Percentiles rank a stretch among this genome's conserved stretches.
Conservation (phyloP, 2,797 vertebrate species). For the Characodon lateralis region DNA sequence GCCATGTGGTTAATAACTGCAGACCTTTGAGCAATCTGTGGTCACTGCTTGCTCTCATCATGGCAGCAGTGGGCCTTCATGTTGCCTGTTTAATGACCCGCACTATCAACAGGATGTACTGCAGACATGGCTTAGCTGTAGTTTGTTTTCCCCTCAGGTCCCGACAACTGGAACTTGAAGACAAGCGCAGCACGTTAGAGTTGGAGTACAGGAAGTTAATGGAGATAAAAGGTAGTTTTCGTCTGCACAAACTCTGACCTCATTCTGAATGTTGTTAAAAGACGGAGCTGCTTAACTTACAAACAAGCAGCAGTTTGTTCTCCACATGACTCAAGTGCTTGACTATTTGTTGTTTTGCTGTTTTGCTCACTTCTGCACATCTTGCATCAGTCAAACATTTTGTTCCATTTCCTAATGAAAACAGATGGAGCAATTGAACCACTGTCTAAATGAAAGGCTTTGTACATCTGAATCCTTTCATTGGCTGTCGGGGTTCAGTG, state of each 20-base stretch:
- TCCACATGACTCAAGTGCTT: not conserved
- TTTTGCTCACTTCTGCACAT: not conserved
- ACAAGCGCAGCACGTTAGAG: conserved; percentile 89
- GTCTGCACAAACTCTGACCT: not conserved
- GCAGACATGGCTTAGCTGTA: conserved; percentile 20
- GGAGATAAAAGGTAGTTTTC: conserved; percentile 79
- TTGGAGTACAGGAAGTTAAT: conserved; percentile 86
- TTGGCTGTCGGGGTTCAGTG: too few relatives aligned
- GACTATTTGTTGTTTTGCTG: not conserved
- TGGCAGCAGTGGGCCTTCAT: not conserved
- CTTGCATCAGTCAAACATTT: too few relatives aligned
- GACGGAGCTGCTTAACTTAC: not conserved
- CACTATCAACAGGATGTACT: conserved; percentile 5
- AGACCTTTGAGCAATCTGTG: conserved; percentile 24
- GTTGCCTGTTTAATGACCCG: not conserved
- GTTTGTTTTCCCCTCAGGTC: conserved; percentile 77
- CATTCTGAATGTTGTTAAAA: not conserved
- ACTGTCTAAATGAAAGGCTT: too few relatives aligned
- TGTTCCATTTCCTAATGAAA: too few relatives aligned
- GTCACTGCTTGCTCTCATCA: conserved; percentile 19
- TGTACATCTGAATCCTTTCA: too few relatives aligned
- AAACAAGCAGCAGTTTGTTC: not conserved
- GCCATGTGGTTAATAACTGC: not conserved
- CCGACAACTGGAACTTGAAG: conserved; percentile 90
- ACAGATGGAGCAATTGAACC: too few relatives aligned